Base-by-base conservation (phyloP, 2,113 vertebrate species). In the Smithornis capensis region DNA sequence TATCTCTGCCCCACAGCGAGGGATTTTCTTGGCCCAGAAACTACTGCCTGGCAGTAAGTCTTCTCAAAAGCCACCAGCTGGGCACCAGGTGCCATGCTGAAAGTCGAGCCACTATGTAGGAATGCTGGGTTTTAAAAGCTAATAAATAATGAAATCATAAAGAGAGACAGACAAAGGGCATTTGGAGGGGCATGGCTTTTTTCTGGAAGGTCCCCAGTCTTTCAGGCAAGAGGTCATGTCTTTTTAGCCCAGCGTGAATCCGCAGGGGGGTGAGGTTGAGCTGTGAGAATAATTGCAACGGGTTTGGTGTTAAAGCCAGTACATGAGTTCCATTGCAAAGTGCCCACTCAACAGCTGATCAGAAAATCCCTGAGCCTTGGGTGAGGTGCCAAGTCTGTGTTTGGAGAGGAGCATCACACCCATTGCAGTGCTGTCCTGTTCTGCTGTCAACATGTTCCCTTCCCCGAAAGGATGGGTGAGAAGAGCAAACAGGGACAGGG, bases 281-380 rank as follows among this genome's bases (percentile, higher is more conserved):
- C 96, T 95, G 97, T 87, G 88, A 95, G 96, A 96, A 96, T 62
- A 94, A 97, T 96, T 97, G 98, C 96, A 96, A 96, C 94, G 97
- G 98, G 85, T 97, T 98, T 97, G 76, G 95, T 96, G 97, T 62
- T 83, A 96, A 98, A 97, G 96, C 85, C 93, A 89, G 74, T 84
- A 95, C 97, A 83, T 52, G 93, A 97, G 94, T 88, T 96, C 95
- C 96, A 84, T 88, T 75, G 94, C 94, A 96, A 96, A 98, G 86
- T 75, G 86, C 86, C 87, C 80, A 78, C 94, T 92, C 94, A 91
- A 91, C 92, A 96, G 89, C 92, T 96, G 89, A 77, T 76, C 92
- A 78, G 83, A 81, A 69, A 93, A 88, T 50, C 78, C 65, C 59
- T 0, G 1, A 64, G 57, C 59, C 55, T 23, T 27, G 71, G 29